Conservation (phyloP, 2,797 vertebrate species). For the Sternarchorhynchus goeldii region DNA sequence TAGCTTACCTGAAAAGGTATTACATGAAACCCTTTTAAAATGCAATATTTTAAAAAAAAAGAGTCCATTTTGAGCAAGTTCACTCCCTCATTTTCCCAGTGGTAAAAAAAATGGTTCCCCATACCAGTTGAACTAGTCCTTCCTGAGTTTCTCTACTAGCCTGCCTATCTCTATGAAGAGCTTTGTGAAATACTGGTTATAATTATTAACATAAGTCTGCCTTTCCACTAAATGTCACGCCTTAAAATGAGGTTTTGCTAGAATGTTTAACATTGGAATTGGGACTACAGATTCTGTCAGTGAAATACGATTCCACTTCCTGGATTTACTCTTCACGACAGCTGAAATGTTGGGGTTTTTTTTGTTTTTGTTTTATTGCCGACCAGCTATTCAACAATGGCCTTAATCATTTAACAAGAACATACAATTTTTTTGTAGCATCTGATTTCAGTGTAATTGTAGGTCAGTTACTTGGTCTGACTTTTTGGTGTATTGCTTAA, state of each 20-base stretch:
- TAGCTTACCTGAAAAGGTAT: not conserved
- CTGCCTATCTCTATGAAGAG: too few species aligned
- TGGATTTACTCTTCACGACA: slow-evolving; percentile 3
- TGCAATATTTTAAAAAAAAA: too few species aligned
- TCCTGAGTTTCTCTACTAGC: slow-evolving; percentile 3
- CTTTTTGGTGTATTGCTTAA: not conserved
- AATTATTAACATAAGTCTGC: too few species aligned
- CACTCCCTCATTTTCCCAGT: not conserved
- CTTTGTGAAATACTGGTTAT: too few species aligned
- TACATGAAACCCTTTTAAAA: not conserved
- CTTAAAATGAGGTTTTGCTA: not conserved
- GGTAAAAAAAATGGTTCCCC: not conserved
- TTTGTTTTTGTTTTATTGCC: not conserved
- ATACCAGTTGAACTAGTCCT: slow-evolving; percentile 43
- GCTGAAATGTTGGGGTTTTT: not conserved
- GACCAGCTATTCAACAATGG: not conserved
- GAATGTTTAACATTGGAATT: not conserved
- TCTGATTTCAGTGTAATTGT: not conserved
- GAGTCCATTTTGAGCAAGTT: not conserved
- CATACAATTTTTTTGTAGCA: not conserved
- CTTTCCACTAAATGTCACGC: not conserved
- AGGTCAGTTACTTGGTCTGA: not conserved
- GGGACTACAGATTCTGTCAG: not conserved
- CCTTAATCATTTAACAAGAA: too few species aligned
- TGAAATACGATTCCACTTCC: not conserved